Evolutionary conservation across 2,797 vertebrate genomes (phyloP), one percentile per base, ranked within the genome.

Genomic region (Myiotriccus ornatus): DNA sequence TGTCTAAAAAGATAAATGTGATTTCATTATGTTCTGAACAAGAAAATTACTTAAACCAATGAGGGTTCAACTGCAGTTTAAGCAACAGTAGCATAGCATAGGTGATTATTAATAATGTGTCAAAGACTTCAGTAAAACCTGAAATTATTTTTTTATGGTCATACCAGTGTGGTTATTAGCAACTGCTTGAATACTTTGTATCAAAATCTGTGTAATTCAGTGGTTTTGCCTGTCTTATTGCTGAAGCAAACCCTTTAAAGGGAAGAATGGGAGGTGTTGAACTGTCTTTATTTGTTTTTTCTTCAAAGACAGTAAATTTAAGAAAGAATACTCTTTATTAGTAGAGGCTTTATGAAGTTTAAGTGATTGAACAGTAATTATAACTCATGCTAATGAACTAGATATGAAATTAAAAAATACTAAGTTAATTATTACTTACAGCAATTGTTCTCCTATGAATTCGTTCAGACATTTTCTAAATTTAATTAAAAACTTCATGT

Each of bases 401-500:
- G 49, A 30, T 84, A 69, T 43, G 24, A 93, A 94, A 89, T 95
- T 94, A 94, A 81, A 14, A 89, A 92, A 87, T 78, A 56, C 39
- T 69, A 63, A 87, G 14, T 65, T 92, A 91, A 89, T 89, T 87
- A 85, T 82, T 85, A 90, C 63, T 87, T 79, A 47, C 34, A 80
- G 7, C 27, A 79, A 17, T 76, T 90, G 43, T 88, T 88, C 93
- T 93, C 87, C 53, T 49, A 88, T 82, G 94, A 84, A 92, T 88
- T 95, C 27, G 50, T 56, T 78, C 75, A 84, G 57, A 32, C 47
- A 37, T 80, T 41, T 63, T 84, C 65, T 79, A 68, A 65, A 92
- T 94, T 84, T 78, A 94, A 91, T 95, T 89, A 75, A 92, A 94
- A 70, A 52, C 57, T 83, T 90, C 6, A 30, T 68, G 27, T n/a